Percentiles rank a stretch among this genome's conserved stretches.
Evolutionary conservation across 2,888 invertebrate species (phyloP).

Genomic region (Troides aeacus): DNA sequence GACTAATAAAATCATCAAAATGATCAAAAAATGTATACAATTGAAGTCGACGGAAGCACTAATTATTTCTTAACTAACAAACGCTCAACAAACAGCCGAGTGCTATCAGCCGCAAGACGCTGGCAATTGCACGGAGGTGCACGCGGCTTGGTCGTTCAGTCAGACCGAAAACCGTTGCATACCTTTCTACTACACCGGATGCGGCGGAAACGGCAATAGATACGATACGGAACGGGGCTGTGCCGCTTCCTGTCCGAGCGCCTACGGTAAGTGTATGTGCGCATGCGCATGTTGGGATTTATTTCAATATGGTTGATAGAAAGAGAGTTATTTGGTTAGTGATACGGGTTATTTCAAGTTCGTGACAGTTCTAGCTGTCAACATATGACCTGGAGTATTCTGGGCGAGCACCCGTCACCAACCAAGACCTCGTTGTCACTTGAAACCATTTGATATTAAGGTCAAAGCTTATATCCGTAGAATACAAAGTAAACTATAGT

Average conservation of each 20-base stretch:
- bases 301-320: too few relatives aligned
- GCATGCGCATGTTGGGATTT: too few relatives aligned
- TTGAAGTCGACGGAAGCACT: constrained; percentile 13
- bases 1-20: neutral
- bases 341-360: too few relatives aligned
- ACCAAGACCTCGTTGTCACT: too few relatives aligned
- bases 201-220: constrained; percentile 93
- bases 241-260: constrained; percentile 87
- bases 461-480: too few relatives aligned
- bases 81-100: constrained; percentile 81
- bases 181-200: constrained; percentile 96
- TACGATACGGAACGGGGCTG: constrained; percentile 88
- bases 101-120: constrained; percentile 86
- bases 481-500: too few relatives aligned
- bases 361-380: too few relatives aligned
- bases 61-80: constrained; percentile 44
- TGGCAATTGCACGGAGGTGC: constrained; percentile 88
- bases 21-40: constrained; percentile 16
- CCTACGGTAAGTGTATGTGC: constrained; percentile 85
- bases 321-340: too few relatives aligned
- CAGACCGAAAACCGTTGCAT: constrained; percentile 90
- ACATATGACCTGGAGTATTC: too few relatives aligned
- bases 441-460: too few relatives aligned
- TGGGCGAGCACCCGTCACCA: too few relatives aligned
- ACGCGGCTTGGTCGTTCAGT: constrained; percentile 93